Base-by-base conservation (phyloP, 1,140 invertebrate genomes). In the Metaphire vulgaris region DNA sequence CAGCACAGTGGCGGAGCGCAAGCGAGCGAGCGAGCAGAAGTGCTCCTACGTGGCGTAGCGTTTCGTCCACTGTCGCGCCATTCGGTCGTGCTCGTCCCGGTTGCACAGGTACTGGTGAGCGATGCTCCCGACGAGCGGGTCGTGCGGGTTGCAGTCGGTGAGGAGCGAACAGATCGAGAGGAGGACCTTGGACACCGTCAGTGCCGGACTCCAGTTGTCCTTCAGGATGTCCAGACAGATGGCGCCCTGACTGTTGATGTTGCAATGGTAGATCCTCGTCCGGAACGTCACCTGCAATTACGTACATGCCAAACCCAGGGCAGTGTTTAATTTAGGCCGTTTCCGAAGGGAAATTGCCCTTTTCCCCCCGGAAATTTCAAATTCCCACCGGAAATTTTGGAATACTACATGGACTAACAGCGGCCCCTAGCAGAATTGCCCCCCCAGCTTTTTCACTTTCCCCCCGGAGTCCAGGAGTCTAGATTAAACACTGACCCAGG, bases 51-150 rank as follows among this genome's bases (percentile, higher is more conserved):
- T 95, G 75, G 95, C 94, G 86, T 96, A 99, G 82, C 96, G 90
- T 87, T 98, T 98, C 81, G 96, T 99, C 97, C 97, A 99, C 80
- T 97, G 91, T 84, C 96, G 91, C 79, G 97, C 97, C 86, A 96
- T 96, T 84, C 95, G 91, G 88, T 99, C 96, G 83, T 99, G 96
- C 86, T 98, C 96, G 87, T 96, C 93, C 75, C 95, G 90, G 88
- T 99, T 98, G 86, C 96, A 94, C 80, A 97, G 89, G 89, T 96
- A 99, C 89, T 98, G 95, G 79, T 95, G 96, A 56, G 96, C 96
- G 89, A 99, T 98, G 86, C 94, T 97, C 75, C 96, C 96, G 65
- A 99, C 97, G 81, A 98, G 87, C 1, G 97, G 96, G 90, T 99
- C 96, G 82, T 94, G 94, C 92, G 88, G 83, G 77, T 86, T 85